Percentiles rank a stretch among this genome's conserved stretches.
These are phyloP conservation scores for Lucilia sericata DNA, from an alignment of 1,140 invertebrate genomes.

Conservation along the genomic window DNA sequence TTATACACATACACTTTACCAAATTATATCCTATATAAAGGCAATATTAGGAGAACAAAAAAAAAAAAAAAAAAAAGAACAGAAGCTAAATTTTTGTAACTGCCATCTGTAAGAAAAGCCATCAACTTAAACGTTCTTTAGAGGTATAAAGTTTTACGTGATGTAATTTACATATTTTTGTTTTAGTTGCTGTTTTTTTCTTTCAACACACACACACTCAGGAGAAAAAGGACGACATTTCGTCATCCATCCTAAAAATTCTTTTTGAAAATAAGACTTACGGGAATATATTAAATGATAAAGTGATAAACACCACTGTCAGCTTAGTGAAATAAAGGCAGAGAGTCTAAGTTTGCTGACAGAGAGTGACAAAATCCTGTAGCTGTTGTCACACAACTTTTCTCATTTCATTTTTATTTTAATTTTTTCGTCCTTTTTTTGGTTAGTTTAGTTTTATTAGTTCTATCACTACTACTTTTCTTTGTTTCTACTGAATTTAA, in stretches of 20 bases:
- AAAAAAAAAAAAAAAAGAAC: not conserved
- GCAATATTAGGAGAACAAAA: not conserved
- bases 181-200: not conserved
- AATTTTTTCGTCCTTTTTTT: not conserved
- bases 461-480: not conserved
- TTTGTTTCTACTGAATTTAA: not conserved
- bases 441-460: no score
- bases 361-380: not conserved
- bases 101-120: slow-evolving; percentile 1
- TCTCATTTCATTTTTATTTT: not conserved
- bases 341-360: not conserved
- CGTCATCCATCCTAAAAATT: not conserved
- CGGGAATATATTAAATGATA: slow-evolving; percentile 17
- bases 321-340: not conserved
- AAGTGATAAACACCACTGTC: slow-evolving; percentile 3
- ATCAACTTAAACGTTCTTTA: slow-evolving; percentile 21
- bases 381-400: not conserved
- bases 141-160: slow-evolving; percentile 29
- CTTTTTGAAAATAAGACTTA: slow-evolving; percentile 14
- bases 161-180: slow-evolving; percentile 14
- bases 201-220: not conserved
- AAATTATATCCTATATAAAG: not conserved
- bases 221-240: not conserved
- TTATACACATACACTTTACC: not conserved
- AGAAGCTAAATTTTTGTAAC: slow-evolving; percentile 4